Percentiles rank a stretch among this genome's conserved stretches.
phyloP scores from a whole-genome alignment of 2,888 invertebrate genomes.

The Halocaridina rubra region DNA sequence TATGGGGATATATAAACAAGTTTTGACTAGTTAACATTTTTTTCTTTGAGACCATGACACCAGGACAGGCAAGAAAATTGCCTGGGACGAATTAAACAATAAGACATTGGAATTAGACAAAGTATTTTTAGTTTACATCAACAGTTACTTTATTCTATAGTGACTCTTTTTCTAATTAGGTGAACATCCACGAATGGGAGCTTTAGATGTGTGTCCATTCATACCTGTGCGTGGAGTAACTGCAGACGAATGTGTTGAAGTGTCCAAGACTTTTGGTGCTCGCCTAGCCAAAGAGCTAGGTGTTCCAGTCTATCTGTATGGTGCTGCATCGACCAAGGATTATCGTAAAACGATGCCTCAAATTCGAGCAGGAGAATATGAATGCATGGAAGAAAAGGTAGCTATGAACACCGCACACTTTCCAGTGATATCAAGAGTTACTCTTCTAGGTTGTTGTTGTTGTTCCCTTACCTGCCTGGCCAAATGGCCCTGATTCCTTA shows the following conservation, averaged over 20 bases:
- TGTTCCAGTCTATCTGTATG: slow-evolving; percentile 72
- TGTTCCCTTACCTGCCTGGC: no score
- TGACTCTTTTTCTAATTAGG: slow-evolving; percentile 66
- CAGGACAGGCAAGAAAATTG: no score
- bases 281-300: slow-evolving; percentile 70
- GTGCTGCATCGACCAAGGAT: slow-evolving; percentile 70
- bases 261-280: slow-evolving; percentile 70
- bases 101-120: background rate
- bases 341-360: slow-evolving; percentile 69
- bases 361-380: slow-evolving; percentile 71
- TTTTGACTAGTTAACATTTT: no score
- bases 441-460: no score
- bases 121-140: background rate
- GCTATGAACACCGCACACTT: no score
- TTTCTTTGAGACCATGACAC: no score
- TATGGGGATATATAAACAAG: no score
- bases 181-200: slow-evolving; percentile 72
- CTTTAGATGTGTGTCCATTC: slow-evolving; percentile 73
- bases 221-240: slow-evolving; percentile 71
- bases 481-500: no score
- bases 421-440: no score
- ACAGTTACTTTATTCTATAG: background rate
- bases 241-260: slow-evolving; percentile 71
- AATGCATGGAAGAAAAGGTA: slow-evolving; percentile 69
- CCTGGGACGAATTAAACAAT: background rate